Base-by-base conservation (phyloP, 2,888 invertebrate genomes). In the Gortyna flavago region DNA sequence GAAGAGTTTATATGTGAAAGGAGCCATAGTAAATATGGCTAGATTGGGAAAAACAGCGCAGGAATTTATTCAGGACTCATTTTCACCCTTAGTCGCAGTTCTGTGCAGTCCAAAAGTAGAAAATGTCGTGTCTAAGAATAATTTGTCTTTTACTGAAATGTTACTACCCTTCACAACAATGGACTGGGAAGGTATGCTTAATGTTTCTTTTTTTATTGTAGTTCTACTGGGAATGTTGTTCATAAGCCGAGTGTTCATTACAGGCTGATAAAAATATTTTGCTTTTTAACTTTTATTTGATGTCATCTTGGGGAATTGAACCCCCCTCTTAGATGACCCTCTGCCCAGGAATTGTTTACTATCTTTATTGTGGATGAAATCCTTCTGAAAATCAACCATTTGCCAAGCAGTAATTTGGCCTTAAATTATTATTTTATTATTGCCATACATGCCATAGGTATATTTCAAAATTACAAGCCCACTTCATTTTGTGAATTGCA, bases 1-100 rank as follows among this genome's bases (percentile, higher is more conserved):
- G 0, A 59, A 76, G 7, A 29, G 9, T 29, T 51, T 51, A 18
- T 29, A 5, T 41, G 44, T 38, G 29, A 32, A 61, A 32, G 25
- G 0, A 57, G 9, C 13, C 18, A 0, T 32, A 61, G 7, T 18
- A 67, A 74, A 54, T 32, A 94, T 94, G 95, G 92, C 93, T 48
- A 91, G 91, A 81, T 83, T 90, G 61, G 93, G 92, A 32, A 95
- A 95, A 93, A 98, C 97, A 89, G 97, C 98, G 7, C 98, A 98
- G 90, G 99, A 99, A 95, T 98, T 99, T 93, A 98, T 99, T 87
- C 98, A 98, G 95, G 98, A 98, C 94, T 98, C 98, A 64, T 99
- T 99, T 95, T 98, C 98, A 67, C 99, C 99, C 1, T 97, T 98
- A 93, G 97, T 99, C 85, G 99, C 99, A 70, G 98, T 99, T 41